Base-by-base conservation (phyloP, 2,113 vertebrate species). In the Malurus elegans region DNA sequence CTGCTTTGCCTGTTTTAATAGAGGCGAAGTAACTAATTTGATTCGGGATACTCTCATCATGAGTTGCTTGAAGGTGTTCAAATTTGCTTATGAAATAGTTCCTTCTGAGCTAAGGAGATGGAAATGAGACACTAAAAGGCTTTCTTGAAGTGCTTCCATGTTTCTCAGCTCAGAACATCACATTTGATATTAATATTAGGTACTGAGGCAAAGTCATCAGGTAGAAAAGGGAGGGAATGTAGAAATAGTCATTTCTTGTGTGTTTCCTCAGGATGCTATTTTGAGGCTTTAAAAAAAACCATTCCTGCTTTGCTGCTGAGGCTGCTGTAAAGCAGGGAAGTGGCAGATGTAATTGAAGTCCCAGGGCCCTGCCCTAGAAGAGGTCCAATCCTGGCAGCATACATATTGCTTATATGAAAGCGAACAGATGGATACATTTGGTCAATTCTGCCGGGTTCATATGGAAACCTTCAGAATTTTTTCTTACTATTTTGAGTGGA, bases 161-260 rank as follows among this genome's bases (percentile, higher is more conserved):
- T 89, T 95, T 96, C 91, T 62, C 61, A 71, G 87, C 93, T 97
- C 87, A 87, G 90, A 91, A 62, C 84, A 92, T 95, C 79, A 70
- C 61, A 90, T 76, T 97, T 96, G 92, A 79, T 96, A 89, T 95
- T 97, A 96, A 96, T 94, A 69, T 96, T 96, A 93, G 90, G 94
- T 90, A 95, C 90, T 93, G 92, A 96, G 96, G 96, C 95, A 83
- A 95, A 97, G 89, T 96, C 96, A 95, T 97, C 89, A 96, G 94
- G 88, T 90, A 76, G 86, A 94, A 61, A 91, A 80, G 79, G 69
- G 76, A 83, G 64, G 62, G 96, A 91, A 88, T 69, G 44, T 54
- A 82, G 80, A 93, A 97, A 93, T 44, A 93, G 88, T 90, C 25
- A 96, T 96, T 94, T 92, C 70, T 86, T 38, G 65, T 95, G 76